Conservation (phyloP, 2,797 vertebrate species). For the Caiman crocodilus region DNA sequence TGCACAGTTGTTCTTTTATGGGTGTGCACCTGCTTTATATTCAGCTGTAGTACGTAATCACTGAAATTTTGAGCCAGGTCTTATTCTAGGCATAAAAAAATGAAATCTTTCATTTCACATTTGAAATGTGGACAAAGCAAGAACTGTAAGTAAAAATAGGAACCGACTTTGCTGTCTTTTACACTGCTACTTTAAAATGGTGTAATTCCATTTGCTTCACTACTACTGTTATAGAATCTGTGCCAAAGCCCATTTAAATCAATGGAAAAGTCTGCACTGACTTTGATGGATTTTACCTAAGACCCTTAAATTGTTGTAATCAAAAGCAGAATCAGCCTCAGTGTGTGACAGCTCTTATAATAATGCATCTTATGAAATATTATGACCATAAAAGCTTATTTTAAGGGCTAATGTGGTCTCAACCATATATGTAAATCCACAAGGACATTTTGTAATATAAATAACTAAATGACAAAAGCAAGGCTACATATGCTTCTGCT, state of each 20-base stretch:
- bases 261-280: background rate
- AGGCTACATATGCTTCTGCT: background rate
- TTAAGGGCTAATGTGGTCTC: background rate
- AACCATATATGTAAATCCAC: background rate
- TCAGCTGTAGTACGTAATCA: background rate
- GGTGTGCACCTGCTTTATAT: background rate
- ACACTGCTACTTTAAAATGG: too few relatives aligned
- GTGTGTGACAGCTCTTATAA: background rate
- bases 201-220: too few relatives aligned
- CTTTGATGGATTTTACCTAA: background rate
- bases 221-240: background rate
- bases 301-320: background rate
- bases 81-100: background rate
- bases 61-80: background rate
- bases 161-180: background rate
- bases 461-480: background rate
- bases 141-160: rapidly evolving
- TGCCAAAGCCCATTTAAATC: background rate
- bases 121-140: background rate
- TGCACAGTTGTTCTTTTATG: background rate
- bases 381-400: background rate
- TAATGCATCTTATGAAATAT: background rate
- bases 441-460: background rate
- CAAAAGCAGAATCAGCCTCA: background rate
- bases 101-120: background rate